Evolutionary conservation across 2,888 invertebrate species (phyloP), one percentile per base, ranked within the genome.

Genomic region (Drosophila ustulata): DNA sequence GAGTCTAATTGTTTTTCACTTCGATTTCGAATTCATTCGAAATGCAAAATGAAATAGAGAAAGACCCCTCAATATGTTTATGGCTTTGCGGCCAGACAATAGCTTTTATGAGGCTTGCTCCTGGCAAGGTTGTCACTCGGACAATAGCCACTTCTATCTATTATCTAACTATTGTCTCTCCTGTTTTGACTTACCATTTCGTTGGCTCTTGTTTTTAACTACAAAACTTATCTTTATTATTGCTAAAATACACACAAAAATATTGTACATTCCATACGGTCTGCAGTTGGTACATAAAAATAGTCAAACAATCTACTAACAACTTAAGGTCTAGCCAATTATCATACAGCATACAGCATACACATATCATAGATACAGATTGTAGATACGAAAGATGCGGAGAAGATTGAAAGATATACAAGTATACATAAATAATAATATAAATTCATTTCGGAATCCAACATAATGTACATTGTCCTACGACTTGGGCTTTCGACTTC

Each of bases 401-500:
- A 37, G 47, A 56, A 41, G 23, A 32, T 51, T 46, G 51, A 71
- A 53, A 68, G 63, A 70, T 61, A 66, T 58, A 51, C 49, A 34
- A 28, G 59, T 47, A 72, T 62, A 51, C 66, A 71, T 64, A 78
- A 71, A 53, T 66, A 49, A 58, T 68, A 46, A 56, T 47, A 57
- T 50, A 62, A 23, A 53, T 55, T 49, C 43, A 45, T 13, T 41
- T 59, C 25, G 49, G 59, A 69, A 57, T 64, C 28, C 49, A 52
- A 4, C 49, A 59, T 56, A 63, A 51, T 69, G 46, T 59, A 64
- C 58, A 77, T 25, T 3, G 28, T 11, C 43, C 68, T 78, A 90
- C 46, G 85, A 72, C 65, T 90, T 91, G 65, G 89, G 75, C 69
- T 90, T 91, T 59, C 90, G 82, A 74, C 89, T 91, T 64, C 90